Percentiles rank a stretch among this genome's conserved stretches.
phyloP scores from a whole-genome alignment of 2,113 vertebrate genomes.

The Oryctolagus cuniculus region mOryCun1.1 NC_091439.1:76692501-76693000 shows the following conservation, averaged over 20 bases:
- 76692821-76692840: neutral
- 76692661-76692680: constrained; percentile 41
- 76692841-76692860: neutral
- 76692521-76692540: neutral
- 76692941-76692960: no score
- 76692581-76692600: constrained; percentile 3
- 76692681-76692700: constrained; percentile 54
- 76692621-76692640: constrained; percentile 22
- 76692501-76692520: neutral
- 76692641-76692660: constrained; percentile 65
- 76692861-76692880: neutral
- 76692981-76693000: no score
- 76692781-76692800: neutral
- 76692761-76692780: neutral
- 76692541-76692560: neutral
- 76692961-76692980: no score
- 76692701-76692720: constrained; percentile 48
- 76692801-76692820: neutral
- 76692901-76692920: neutral
- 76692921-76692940: no score
- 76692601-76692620: constrained; percentile 9
- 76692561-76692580: constrained; percentile 33
- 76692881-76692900: constrained; percentile 1
- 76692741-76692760: neutral
- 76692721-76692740: neutral